phyloP scores from a whole-genome alignment of 2,113 vertebrate genomes.

The Heterocephalus glaber region DNA sequence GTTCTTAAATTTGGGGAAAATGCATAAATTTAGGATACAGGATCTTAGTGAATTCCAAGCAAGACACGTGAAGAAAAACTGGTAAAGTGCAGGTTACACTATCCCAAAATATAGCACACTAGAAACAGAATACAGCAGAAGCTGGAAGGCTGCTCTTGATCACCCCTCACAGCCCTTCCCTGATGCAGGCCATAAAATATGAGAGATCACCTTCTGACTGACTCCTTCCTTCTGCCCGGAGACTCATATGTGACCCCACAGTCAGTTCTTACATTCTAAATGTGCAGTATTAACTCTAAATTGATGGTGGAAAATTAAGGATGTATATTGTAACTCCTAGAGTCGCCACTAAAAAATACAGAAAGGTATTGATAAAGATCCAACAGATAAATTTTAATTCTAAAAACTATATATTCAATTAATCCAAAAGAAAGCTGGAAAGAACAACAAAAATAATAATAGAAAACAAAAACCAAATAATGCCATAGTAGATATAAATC shows the following conservation, averaged over 20 bases:
- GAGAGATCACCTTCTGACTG: too few species aligned
- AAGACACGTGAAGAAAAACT: not conserved
- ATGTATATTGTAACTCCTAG: not conserved
- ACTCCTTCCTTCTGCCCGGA: not conserved
- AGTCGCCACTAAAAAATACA: not conserved
- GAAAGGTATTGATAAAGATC: not conserved
- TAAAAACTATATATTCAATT: not conserved
- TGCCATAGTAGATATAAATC: not conserved
- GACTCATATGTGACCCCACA: not conserved
- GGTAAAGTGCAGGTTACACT: not conserved
- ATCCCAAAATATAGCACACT: not conserved
- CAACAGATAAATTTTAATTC: not conserved
- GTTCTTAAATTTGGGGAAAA: not conserved
- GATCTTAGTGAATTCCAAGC: not conserved
- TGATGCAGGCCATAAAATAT: not conserved
- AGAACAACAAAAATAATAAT: not conserved
- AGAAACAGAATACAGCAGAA: not conserved
- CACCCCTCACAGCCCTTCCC: not conserved
- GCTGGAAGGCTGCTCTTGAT: not conserved
- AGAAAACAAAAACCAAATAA: not conserved
- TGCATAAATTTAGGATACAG: not conserved
- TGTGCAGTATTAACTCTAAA: too few species aligned
- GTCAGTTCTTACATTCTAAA: not conserved
- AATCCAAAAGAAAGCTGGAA: not conserved
- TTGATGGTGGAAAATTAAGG: not conserved